phyloP scores from a whole-genome alignment of 2,113 vertebrate genomes.

The Thunnus maccoyii region DNA sequence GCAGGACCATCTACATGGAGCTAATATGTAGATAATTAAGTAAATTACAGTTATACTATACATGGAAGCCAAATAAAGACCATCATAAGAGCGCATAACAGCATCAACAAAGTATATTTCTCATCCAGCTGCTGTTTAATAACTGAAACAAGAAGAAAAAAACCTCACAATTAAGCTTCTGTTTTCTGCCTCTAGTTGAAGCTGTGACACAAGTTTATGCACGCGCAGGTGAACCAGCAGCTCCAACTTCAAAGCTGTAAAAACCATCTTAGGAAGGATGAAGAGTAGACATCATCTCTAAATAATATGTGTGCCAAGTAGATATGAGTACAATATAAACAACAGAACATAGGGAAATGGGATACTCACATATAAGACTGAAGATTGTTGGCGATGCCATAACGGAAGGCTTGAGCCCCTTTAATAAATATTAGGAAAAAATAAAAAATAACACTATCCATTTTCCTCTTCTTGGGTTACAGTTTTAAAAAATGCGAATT shows the following conservation, averaged over 20 bases:
- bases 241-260: constrained; percentile 14
- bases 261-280: background rate
- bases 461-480: constrained; percentile 48
- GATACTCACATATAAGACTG: constrained; percentile 91
- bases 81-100: constrained; percentile 2
- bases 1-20: constrained; percentile 11
- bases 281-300: background rate
- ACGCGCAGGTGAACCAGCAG: constrained; percentile 42
- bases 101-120: background rate
- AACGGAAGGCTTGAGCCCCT: constrained; percentile 54
- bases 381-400: constrained; percentile 77
- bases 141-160: constrained; percentile 8
- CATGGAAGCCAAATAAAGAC: background rate
- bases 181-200: constrained; percentile 12
- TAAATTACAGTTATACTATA: constrained; percentile 29
- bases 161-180: background rate
- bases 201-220: constrained; percentile 34
- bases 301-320: background rate
- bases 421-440: constrained; percentile 74
- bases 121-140: constrained; percentile 3
- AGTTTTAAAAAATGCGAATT: constrained; percentile 8
- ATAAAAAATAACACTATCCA: constrained; percentile 65
- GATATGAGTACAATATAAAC: background rate
- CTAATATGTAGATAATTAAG: constrained; percentile 32
- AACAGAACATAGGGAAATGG: background rate